Evolutionary conservation across 2,113 vertebrate species (phyloP), one percentile per base, ranked within the genome.

Genomic region (Columba livia): DNA sequence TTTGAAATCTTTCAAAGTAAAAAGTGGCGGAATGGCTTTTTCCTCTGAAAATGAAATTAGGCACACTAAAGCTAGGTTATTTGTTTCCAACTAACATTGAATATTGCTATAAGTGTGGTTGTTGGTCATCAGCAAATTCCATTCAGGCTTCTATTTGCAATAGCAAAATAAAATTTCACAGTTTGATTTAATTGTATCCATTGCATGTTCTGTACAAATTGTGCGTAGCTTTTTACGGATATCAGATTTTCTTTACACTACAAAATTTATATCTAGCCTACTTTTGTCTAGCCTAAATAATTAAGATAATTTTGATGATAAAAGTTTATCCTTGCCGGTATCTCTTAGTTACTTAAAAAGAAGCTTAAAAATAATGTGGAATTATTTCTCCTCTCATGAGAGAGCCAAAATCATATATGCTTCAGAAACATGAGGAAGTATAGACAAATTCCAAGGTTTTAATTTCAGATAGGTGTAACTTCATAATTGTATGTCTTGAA

Each of bases 1-100:
- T 89, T 97, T 96, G 92, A 94, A 97, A 95, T 87, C 29, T 92
- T 95, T 62, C 42, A 90, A 96, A 29, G 21, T 84, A 91, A 88
- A 86, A 93, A 82, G 51, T 94, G 77, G 79, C 47, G 18, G 58
- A 96, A 96, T 93, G 80, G 7, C 61, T 96, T 96, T 79, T 94
- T 78, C 44, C 57, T 88, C 85, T 88, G 66, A 95, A 96, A 93
- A 77, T 88, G 54, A 91, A 74, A 79, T 53, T 28, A 86, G 62
- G 23, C 58, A 34, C 9, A 81, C 60, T 44, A 42, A 85, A 94
- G 34, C 25, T 48, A 15, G 19, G 60, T 96, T 90, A 15, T 71
- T 75, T 91, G 60, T 96, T 84, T 60, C 78, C 88, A 60, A 29
- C 8, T 74, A 23, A 10, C 4, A 20, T 6, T 66, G 31, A 26